Evolutionary conservation across 2,888 invertebrate species (phyloP), one percentile per base, ranked within the genome.

Genomic region (Sinohyriopsis cumingii): DNA sequence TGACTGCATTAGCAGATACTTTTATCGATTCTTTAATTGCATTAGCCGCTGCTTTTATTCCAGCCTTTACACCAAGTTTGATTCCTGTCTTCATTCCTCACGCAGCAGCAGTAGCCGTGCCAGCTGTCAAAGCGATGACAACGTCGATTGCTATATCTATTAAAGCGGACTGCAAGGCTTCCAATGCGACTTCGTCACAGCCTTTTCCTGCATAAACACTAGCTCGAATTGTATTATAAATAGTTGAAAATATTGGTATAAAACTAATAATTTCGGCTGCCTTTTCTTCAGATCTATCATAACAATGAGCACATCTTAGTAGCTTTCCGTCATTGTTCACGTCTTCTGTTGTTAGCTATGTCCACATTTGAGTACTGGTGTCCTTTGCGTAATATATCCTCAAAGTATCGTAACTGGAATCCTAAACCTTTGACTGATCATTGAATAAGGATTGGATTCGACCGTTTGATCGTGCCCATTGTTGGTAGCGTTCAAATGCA

Each of bases 71-170:
- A n/a, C 70, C 70, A 25, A 59, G 24, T 66, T 70, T 66, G 6
- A 66, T 18, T 9, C 59, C 70, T n/a, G 70, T 70, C 63, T 70
- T 70, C n/a, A 70, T 55, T 9, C 70, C 70, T 12, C 54, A 57
- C 1, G 70, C 70, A 54, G 59, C 53, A 1, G 63, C 70, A 6
- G 70, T 57, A 0, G 66, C 70, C 0, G 70, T 63, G 3, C 70
- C 70, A 56, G 63, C 54, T 28, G 54, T 59, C 5, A 70, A 22
- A 5, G 56, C 70, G 22, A 63, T 63, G 7, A 63, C 19, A 53
- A 59, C 55, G 25, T 70, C 70, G 6, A 70, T 45, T 20, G 63
- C 66, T 9, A 70, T 7, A n/a, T 66, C 70, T n/a, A 66, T 63
- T 24, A 56, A 55, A 6, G 24, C 45, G 25, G 66, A 65, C 19